These are phyloP conservation scores for Galleria mellonella DNA, from an alignment of 1,140 invertebrate species.

Conservation along the genomic window DNA sequence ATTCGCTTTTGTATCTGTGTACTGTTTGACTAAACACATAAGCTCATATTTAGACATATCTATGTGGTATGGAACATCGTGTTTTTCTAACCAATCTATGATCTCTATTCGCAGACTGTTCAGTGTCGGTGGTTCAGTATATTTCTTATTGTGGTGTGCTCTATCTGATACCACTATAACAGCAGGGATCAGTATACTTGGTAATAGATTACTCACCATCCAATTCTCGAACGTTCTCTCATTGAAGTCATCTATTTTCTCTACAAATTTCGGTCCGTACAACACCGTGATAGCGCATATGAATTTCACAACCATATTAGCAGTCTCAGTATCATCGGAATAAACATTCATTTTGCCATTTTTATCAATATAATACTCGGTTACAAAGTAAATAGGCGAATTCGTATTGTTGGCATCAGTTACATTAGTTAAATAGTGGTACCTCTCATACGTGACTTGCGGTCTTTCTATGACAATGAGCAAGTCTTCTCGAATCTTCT, in stretches of 20 bases:
- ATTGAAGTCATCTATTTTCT: conserved; percentile 1
- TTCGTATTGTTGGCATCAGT: neutral
- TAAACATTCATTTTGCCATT: neutral
- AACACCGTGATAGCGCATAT: conserved; percentile 7
- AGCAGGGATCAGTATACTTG: conserved; percentile 10
- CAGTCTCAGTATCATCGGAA: neutral
- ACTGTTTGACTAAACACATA: conserved; percentile 16
- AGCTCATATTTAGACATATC: conserved; percentile 26
- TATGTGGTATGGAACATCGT: conserved; percentile 15
- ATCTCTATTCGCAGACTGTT: conserved; percentile 25
- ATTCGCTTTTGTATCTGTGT: conserved; percentile 17
- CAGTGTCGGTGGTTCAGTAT: conserved; percentile 8
- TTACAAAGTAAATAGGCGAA: neutral
- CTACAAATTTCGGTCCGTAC: conserved; percentile 2
- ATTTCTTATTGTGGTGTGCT: conserved; percentile 10
- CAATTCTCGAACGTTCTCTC: conserved; percentile 11
- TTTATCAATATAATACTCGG: neutral
- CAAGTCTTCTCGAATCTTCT: conserved; percentile 2
- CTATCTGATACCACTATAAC: conserved; percentile 21
- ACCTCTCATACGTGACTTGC: conserved; percentile 26
- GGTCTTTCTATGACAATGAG: conserved; percentile 28
- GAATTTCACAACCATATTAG: conserved; percentile 1
- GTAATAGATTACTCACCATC: conserved; percentile 7
- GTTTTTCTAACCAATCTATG: conserved; percentile 23
- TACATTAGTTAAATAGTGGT: conserved; percentile 24